Evolutionary conservation across 1,140 invertebrate species (phyloP).

Genomic region (Drosophila nigromelanica): DNA sequence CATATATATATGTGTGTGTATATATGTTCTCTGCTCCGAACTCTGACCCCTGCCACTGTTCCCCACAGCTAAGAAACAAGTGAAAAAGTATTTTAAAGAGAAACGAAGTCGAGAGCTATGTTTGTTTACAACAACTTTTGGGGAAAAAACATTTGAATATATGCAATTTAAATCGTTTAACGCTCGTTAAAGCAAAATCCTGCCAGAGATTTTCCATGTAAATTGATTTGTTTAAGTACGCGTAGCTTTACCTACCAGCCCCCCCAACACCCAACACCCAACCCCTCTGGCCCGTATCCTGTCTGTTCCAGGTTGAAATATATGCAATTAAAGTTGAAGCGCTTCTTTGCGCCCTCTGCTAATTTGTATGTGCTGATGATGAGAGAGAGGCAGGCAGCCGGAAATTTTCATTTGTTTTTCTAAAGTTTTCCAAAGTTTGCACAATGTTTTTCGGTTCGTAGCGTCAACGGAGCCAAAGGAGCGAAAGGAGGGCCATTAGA

Average conservation of each 20-base stretch:
- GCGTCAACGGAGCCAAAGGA: too few relatives aligned
- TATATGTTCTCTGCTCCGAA: constrained; percentile 41
- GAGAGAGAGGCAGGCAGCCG: constrained; percentile 2
- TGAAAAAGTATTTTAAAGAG: not conserved
- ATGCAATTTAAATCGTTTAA: constrained; percentile 38
- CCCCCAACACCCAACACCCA: not conserved
- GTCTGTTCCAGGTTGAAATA: constrained; percentile 38
- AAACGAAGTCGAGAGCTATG: constrained; percentile 15
- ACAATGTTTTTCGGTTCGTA: constrained; percentile 31
- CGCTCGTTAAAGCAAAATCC: constrained; percentile 25
- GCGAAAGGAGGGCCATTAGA: constrained; percentile 7
- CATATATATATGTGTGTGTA: constrained; percentile 12
- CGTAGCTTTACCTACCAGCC: too few relatives aligned
- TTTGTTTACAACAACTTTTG: constrained; percentile 29
- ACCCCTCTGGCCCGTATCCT: not conserved
- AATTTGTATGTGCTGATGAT: constrained; percentile 9
- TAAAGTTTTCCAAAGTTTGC: constrained; percentile 42
- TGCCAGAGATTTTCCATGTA: constrained; percentile 26
- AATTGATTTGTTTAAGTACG: constrained; percentile 9
- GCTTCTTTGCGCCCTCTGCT: constrained; percentile 7
- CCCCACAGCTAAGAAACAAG: not conserved
- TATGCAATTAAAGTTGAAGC: constrained; percentile 40
- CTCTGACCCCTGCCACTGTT: constrained; percentile 19
- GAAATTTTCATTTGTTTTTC: constrained; percentile 47
- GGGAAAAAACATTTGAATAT: constrained; percentile 33